A percentile compares a stretch with the other conserved stretches of the same genome.
Conservation (phyloP, 2,888 invertebrate genomes). For the Hoplodrina blanda region DNA sequence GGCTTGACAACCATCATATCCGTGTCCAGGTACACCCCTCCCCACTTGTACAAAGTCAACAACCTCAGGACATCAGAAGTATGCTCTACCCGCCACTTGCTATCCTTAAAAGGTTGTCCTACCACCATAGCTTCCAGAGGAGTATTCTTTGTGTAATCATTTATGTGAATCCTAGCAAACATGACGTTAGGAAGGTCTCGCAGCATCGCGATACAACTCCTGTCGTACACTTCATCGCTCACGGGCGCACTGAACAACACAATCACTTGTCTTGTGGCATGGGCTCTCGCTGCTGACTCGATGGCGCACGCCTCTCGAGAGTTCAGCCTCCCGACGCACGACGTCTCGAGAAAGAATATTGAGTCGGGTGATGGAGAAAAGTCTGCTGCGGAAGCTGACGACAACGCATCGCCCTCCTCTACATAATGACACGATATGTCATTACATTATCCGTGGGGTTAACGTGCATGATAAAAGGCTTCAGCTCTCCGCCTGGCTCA, state of each 20-base stretch:
- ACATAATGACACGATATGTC: constrained; percentile 50
- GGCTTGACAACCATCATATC: constrained; percentile 93
- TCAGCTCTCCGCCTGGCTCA: background rate
- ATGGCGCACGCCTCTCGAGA: constrained; percentile 92
- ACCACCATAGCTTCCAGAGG: constrained; percentile 90
- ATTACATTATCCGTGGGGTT: background rate
- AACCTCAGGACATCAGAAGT: constrained; percentile 92
- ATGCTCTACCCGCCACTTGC: constrained; percentile 87
- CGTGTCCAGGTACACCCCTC: constrained; percentile 94
- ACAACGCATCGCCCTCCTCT: constrained; percentile 58
- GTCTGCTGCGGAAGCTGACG: constrained; percentile 61
- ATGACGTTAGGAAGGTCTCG: constrained; percentile 36
- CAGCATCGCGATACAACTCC: constrained; percentile 44
- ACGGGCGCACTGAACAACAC: constrained; percentile 81
- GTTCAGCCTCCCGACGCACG: constrained; percentile 89
- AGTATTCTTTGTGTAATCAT: constrained; percentile 87
- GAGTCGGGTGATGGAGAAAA: constrained; percentile 77
- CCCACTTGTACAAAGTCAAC: constrained; percentile 93
- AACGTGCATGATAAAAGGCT: constrained; percentile 15
- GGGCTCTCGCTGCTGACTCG: constrained; percentile 92
- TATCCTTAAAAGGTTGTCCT: constrained; percentile 85
- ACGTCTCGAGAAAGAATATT: constrained; percentile 93
- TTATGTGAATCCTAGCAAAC: constrained; percentile 59
- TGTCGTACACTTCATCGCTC: constrained; percentile 18
- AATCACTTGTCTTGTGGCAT: constrained; percentile 90